A percentile compares a stretch with the other conserved stretches of the same genome.
Conservation (phyloP, 2,888 invertebrate species). For the Drosophila algonquin region DNA sequence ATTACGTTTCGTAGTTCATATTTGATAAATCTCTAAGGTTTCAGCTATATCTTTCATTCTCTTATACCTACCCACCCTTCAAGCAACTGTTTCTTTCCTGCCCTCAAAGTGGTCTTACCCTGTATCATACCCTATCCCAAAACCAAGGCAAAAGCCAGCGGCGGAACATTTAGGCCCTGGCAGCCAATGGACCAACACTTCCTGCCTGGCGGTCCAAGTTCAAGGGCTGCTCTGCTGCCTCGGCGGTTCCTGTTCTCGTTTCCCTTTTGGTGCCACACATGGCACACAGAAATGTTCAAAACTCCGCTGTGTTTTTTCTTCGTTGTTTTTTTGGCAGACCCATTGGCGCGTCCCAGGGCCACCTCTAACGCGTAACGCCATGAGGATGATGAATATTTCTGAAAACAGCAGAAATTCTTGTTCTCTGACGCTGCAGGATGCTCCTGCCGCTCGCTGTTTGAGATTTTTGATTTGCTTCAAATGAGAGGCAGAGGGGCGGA, state of each 20-base stretch:
- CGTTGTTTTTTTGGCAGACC: conserved; percentile 60
- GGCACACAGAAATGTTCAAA: conserved; percentile 49
- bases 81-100: too few relatives aligned
- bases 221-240: conserved; percentile 59
- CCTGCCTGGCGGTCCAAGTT: conserved; percentile 61
- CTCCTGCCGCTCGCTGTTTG: conserved; percentile 50
- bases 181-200: conserved; percentile 63
- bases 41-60: not conserved
- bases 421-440: conserved; percentile 60
- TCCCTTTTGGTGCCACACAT: conserved; percentile 42
- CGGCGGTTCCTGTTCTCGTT: conserved; percentile 17
- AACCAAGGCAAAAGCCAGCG: not conserved
- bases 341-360: conserved; percentile 53
- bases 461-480: conserved; percentile 53
- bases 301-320: conserved; percentile 37
- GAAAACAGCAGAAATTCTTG: conserved; percentile 55
- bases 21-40: not conserved
- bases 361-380: conserved; percentile 27
- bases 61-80: too few relatives aligned
- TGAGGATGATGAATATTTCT: conserved; percentile 39
- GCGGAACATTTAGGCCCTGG: conserved; percentile 21
- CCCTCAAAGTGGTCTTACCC: not conserved
- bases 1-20: too few relatives aligned
- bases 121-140: not conserved
- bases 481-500: conserved; percentile 11